Base-by-base conservation (phyloP, 2,797 vertebrate genomes). In the Galago senegalensis region DNA sequence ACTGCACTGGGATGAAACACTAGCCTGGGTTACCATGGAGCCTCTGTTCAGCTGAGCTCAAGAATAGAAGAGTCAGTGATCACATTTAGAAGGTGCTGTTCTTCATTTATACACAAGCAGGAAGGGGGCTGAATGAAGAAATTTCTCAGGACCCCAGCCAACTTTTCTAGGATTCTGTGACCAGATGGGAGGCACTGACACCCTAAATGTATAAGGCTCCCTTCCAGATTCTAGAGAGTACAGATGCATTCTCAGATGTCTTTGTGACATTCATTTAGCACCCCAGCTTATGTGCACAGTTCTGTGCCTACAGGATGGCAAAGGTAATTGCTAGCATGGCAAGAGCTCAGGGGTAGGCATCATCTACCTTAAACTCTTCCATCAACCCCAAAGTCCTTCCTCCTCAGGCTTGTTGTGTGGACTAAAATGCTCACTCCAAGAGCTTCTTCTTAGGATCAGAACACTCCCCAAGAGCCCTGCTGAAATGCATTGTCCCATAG, bases 141-240 rank as follows among this genome's bases (percentile, higher is more conserved):
- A 14, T 31, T 31, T 84, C 67, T 65, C 17, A 79, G 63, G 75
- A 83, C 80, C 8, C 7, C n/a, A 70, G 34, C 14, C 65, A 86
- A 43, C 79, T 65, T 37, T n/a, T 77, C 27, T 79, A 73, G 67
- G 82, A 95, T 49, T 91, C 77, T 86, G 31, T 89, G 58, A 87
- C 53, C 18, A 93, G 56, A 67, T 2, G 0, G 8, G 37, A 37
- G 5, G 3, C 31, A 56, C 40, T 20, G n/a, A 53, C n/a, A 75
- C 18, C 49, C 20, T 56, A 56, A 61, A 88, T 10, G 46, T 20
- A 56, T 7, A 65, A 91, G 70, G 34, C 49, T 85, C n/a, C 70
- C 34, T 89, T 87, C n/a, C 69, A 63, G 23, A 56, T 69, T 65
- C 65, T 67, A 17, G 37, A 67, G 1, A 4, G 3, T 29, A 31